These are phyloP conservation scores for Drosophila diplacantha DNA, from an alignment of 2,888 invertebrate genomes.

Conservation along the genomic window DNA sequence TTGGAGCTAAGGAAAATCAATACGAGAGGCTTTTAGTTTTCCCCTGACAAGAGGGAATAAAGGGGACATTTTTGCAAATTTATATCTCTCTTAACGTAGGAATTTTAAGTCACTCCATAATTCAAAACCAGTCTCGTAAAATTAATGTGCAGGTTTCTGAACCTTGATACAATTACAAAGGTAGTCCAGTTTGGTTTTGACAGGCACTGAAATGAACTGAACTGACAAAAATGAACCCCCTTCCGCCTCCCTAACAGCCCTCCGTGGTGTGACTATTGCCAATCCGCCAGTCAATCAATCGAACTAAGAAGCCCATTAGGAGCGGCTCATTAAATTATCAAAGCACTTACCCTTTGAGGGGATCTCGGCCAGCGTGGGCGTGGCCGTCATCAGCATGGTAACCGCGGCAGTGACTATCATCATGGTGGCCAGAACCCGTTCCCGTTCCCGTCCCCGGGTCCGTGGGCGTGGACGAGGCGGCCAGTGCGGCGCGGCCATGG, in stretches of 20 bases:
- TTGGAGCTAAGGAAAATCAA: background rate
- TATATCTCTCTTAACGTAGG: background rate
- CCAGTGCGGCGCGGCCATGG: constrained; percentile 21
- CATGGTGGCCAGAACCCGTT: constrained; percentile 36
- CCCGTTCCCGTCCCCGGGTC: constrained; percentile 29
- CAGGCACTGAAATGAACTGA: too few relatives aligned
- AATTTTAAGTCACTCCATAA: background rate
- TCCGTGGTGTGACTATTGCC: background rate
- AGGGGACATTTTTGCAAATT: background rate
- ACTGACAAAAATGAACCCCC: background rate
- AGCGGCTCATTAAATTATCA: constrained; percentile 65
- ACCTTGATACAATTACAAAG: too few relatives aligned
- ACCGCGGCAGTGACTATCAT: constrained; percentile 50
- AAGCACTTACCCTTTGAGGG: constrained; percentile 76
- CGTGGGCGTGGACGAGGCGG: constrained; percentile 29
- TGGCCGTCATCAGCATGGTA: constrained; percentile 64
- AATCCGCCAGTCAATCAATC: constrained; percentile 41
- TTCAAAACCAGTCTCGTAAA: background rate
- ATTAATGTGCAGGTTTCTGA: background rate
- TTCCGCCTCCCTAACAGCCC: background rate
- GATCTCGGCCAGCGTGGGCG: constrained; percentile 72
- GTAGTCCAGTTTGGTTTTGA: too few relatives aligned
- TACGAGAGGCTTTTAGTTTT: background rate
- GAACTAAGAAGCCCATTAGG: constrained; percentile 49
- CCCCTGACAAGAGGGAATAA: background rate